These are phyloP conservation scores for Heteropelma amictum DNA, from an alignment of 2,888 invertebrate species.

Conservation along the genomic window DNA sequence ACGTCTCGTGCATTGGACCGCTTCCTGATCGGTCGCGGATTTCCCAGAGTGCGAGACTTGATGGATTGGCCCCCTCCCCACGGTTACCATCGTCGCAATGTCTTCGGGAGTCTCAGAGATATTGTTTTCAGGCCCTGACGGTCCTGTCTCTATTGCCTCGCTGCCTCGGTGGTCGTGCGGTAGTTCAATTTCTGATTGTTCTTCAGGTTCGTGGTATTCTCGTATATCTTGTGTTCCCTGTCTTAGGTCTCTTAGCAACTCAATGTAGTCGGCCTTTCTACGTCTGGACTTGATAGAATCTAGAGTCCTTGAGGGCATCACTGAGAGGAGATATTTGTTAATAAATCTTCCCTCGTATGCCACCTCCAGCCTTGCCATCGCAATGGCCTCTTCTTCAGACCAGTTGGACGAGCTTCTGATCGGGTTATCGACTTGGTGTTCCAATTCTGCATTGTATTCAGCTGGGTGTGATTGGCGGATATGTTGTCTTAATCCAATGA, in stretches of 20 bases:
- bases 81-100: too few relatives aligned
- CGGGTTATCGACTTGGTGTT: not conserved
- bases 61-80: too few relatives aligned
- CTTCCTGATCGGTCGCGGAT: too few relatives aligned
- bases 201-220: not conserved
- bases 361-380: not conserved
- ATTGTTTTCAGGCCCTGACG: too few relatives aligned
- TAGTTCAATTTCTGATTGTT: not conserved
- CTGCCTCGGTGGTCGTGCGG: too few relatives aligned
- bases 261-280: not conserved
- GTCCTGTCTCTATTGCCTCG: too few relatives aligned
- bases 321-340: not conserved
- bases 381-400: not conserved
- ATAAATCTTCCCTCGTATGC: not conserved
- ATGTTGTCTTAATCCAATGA: not conserved
- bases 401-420: not conserved
- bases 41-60: too few relatives aligned
- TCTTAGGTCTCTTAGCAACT: not conserved
- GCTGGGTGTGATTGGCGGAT: not conserved
- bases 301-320: not conserved
- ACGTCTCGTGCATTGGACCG: too few relatives aligned
- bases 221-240: not conserved
- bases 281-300: not conserved
- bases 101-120: too few relatives aligned
- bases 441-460: not conserved